phyloP scores from a whole-genome alignment of 2,797 vertebrate genomes.

The Arctocebus calabarensis region DNA sequence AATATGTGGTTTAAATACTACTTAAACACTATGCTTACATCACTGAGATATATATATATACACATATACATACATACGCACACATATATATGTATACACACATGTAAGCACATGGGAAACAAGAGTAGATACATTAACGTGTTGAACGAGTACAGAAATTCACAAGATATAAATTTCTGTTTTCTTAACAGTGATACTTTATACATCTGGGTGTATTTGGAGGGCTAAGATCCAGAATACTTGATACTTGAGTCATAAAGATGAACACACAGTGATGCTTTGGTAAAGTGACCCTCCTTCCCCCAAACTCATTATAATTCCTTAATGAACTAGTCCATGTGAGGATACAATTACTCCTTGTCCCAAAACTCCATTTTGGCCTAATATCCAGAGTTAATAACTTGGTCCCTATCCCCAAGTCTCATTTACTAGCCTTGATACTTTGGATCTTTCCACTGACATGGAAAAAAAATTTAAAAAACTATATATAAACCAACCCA shows the following conservation, averaged over 20 bases:
- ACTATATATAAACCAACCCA: not conserved
- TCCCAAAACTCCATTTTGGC: not conserved
- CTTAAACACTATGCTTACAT: not conserved
- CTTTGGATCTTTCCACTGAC: not conserved
- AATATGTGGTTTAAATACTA: not conserved
- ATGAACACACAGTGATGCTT: not conserved
- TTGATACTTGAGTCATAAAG: not conserved
- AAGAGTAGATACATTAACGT: not conserved
- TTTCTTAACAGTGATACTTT: not conserved
- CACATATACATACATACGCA: no score
- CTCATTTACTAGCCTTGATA: not conserved
- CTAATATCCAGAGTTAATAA: not conserved
- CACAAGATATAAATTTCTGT: not conserved
- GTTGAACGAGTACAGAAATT: not conserved
- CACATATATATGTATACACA: no score
- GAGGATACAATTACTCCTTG: not conserved
- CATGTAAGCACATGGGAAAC: not conserved
- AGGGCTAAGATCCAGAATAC: not conserved
- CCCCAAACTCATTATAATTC: not conserved
- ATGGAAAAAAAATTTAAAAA: not conserved
- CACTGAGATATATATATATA: not conserved
- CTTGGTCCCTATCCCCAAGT: not conserved
- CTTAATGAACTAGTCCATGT: not conserved
- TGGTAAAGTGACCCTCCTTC: not conserved
- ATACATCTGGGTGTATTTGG: not conserved